These are phyloP conservation scores for Anodontia alba DNA, from an alignment of 2,888 invertebrate species.

Conservation along the genomic window DNA sequence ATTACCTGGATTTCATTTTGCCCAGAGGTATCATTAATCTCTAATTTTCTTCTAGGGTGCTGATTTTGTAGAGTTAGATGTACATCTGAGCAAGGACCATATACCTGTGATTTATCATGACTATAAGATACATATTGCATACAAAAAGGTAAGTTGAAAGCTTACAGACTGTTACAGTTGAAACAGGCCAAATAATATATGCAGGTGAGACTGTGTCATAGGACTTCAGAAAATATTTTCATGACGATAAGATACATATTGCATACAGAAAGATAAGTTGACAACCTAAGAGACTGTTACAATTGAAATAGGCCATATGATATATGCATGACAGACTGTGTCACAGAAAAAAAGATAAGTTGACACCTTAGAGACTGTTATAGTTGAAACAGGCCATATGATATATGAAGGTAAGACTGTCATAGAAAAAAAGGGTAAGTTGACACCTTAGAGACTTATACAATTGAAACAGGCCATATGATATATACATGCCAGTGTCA, in stretches of 20 bases:
- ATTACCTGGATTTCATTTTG: too few relatives aligned
- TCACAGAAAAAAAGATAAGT: too few relatives aligned
- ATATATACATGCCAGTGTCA: too few relatives aligned
- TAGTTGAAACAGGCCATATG: too few relatives aligned
- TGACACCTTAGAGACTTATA: too few relatives aligned
- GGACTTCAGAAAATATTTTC: conserved; percentile 88
- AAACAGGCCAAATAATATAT: neutral
- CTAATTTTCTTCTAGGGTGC: conserved; percentile 88
- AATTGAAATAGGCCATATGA: neutral
- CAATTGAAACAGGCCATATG: too few relatives aligned
- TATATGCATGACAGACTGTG: neutral
- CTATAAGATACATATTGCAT: conserved; percentile 96
- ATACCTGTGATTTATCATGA: conserved; percentile 97
- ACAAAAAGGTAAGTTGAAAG: conserved; percentile 88
- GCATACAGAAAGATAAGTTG: conserved; percentile 89
- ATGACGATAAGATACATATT: conserved; percentile 98
- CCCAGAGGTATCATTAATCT: too few relatives aligned
- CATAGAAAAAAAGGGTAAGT: too few relatives aligned
- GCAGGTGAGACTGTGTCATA: neutral
- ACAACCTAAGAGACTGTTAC: too few relatives aligned
- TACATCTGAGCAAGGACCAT: conserved; percentile 97
- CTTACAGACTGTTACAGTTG: too few relatives aligned
- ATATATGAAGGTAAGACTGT: too few relatives aligned
- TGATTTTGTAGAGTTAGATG: conserved; percentile 99
- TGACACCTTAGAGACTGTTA: too few relatives aligned